Percentiles rank a stretch among this genome's conserved stretches.
These are phyloP conservation scores for Toxotes chatareus DNA, from an alignment of 2,113 vertebrate species.

Conservation along the genomic window DNA sequence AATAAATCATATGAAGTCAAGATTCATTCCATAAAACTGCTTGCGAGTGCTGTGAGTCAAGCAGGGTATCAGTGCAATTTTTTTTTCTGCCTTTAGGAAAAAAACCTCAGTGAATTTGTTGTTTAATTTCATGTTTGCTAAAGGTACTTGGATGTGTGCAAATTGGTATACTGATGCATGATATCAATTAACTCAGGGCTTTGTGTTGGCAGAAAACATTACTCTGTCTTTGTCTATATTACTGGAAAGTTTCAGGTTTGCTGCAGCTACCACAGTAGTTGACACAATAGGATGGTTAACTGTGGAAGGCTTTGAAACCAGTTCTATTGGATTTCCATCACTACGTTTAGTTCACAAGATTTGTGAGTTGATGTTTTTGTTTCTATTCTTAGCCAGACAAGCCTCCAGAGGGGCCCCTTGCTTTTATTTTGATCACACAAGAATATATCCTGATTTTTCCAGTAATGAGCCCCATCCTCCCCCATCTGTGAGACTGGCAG, in stretches of 20 bases:
- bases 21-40: background rate
- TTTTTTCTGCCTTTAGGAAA: background rate
- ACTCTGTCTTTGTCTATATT: constrained; percentile 23
- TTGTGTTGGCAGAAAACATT: constrained; percentile 23
- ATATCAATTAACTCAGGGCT: constrained; percentile 1
- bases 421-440: constrained; percentile 73
- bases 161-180: background rate
- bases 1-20: background rate
- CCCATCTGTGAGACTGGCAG: constrained; percentile 59
- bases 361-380: constrained; percentile 59
- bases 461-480: constrained; percentile 69
- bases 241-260: constrained; percentile 20
- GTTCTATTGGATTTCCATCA: constrained; percentile 55
- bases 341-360: constrained; percentile 58
- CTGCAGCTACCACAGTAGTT: constrained; percentile 10
- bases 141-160: background rate
- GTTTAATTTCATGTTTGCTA: background rate
- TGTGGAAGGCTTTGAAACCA: constrained; percentile 54
- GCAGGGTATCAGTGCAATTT: background rate
- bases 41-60: background rate
- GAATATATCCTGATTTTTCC: constrained; percentile 64
- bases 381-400: constrained; percentile 69
- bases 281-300: constrained; percentile 29
- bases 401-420: constrained; percentile 42
- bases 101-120: background rate